phyloP scores from a whole-genome alignment of 1,140 invertebrate species.

The Helicoverpa armigera region DNA sequence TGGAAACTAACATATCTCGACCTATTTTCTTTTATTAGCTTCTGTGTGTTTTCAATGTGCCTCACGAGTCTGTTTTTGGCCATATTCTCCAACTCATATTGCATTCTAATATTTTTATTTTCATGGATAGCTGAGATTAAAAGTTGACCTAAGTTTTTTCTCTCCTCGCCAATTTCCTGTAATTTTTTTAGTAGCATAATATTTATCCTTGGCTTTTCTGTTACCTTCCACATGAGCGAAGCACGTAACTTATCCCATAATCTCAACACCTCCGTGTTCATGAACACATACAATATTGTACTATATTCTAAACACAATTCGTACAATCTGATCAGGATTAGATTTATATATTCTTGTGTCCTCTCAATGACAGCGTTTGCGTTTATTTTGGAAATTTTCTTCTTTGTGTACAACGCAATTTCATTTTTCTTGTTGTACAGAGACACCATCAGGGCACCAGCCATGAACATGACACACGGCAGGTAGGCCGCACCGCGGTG shows the following conservation, averaged over 20 bases:
- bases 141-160: constrained; percentile 68
- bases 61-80: constrained; percentile 68
- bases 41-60: constrained; percentile 69
- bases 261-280: constrained; percentile 1
- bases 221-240: constrained; percentile 36
- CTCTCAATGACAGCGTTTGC: constrained; percentile 18
- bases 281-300: constrained; percentile 37
- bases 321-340: constrained; percentile 30
- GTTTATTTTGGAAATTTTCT: constrained; percentile 48
- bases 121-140: constrained; percentile 69
- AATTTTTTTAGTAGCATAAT: constrained; percentile 70
- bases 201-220: constrained; percentile 55
- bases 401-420: constrained; percentile 55
- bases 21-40: constrained; percentile 71
- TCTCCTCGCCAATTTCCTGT: constrained; percentile 69
- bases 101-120: constrained; percentile 74
- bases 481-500: constrained; percentile 49
- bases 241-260: constrained; percentile 9
- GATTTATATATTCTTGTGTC: constrained; percentile 49
- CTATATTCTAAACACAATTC: constrained; percentile 52
- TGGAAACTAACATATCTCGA: constrained; percentile 72
- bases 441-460: constrained; percentile 64
- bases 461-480: constrained; percentile 67
- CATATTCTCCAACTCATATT: constrained; percentile 68
- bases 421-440: constrained; percentile 66